A percentile compares a stretch with the other conserved stretches of the same genome.
Evolutionary conservation across 2,113 vertebrate species (phyloP).

Genomic region (Andinoacara biseriatus): DNA sequence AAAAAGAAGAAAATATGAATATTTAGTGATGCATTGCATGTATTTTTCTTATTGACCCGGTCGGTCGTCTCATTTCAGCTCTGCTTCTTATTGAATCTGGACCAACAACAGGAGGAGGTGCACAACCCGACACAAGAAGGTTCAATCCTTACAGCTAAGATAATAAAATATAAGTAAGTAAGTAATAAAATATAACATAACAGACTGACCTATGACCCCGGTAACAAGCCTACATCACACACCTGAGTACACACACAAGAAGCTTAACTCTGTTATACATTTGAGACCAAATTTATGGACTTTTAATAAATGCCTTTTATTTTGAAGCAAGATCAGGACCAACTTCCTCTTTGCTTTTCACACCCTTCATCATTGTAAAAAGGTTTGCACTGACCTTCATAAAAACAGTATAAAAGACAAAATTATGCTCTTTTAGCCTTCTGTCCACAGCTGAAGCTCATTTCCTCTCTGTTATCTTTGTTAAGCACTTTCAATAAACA

Average conservation of each 20-base stretch:
- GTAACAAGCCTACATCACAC: background rate
- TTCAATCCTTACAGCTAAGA: background rate
- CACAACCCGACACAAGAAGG: background rate
- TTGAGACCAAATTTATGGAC: background rate
- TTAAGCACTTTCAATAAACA: background rate
- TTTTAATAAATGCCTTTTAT: background rate
- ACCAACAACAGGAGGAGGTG: background rate
- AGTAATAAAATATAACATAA: no score
- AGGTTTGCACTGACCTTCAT: background rate
- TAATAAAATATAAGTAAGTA: no score
- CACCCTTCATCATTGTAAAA: background rate
- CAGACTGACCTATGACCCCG: background rate
- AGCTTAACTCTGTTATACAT: background rate
- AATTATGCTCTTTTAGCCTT: background rate
- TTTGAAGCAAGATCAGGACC: background rate
- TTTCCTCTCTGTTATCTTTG: background rate
- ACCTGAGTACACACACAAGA: background rate
- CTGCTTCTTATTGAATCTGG: background rate
- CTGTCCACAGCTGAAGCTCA: background rate
- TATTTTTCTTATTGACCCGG: background rate
- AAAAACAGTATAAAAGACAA: background rate
- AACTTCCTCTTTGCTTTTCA: background rate
- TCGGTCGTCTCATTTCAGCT: background rate
- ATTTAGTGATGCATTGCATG: background rate
- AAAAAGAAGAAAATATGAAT: constrained; percentile 17